phyloP scores from a whole-genome alignment of 2,113 vertebrate species.

The Silurus asotus region DNA sequence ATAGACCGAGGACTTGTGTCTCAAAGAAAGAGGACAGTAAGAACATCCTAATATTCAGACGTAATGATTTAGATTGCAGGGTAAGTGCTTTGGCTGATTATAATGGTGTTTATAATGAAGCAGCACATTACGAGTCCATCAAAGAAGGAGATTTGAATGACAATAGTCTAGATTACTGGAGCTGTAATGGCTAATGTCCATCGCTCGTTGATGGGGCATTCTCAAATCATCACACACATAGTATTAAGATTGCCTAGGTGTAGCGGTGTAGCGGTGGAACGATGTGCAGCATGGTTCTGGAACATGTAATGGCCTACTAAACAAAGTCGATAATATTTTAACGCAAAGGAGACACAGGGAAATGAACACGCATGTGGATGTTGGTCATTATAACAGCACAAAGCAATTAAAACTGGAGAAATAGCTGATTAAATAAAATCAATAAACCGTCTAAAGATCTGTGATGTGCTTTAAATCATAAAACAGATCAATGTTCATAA shows the following conservation, averaged over 20 bases:
- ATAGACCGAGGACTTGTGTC: too few relatives aligned
- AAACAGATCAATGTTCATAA: neutral
- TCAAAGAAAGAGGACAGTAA: neutral
- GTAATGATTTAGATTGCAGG: constrained; percentile 2
- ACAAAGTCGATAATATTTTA: constrained; percentile 33
- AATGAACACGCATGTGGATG: neutral
- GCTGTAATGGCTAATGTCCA: constrained; percentile 42
- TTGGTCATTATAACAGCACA: constrained; percentile 39
- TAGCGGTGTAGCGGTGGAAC: neutral
- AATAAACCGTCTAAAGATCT: neutral
- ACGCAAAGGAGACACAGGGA: neutral
- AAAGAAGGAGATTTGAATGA: constrained; percentile 51
- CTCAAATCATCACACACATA: constrained; percentile 38
- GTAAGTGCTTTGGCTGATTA: constrained; percentile 18
- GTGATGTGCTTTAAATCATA: neutral
- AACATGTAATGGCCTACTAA: neutral
- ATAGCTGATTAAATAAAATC: neutral
- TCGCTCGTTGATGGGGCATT: constrained; percentile 50
- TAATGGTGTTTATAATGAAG: constrained; percentile 60
- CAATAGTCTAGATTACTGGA: constrained; percentile 60
- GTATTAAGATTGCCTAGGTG: constrained; percentile 15
- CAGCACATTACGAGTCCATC: constrained; percentile 56
- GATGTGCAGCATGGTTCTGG: neutral
- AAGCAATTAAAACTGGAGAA: neutral
- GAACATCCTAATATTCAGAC: neutral